Conservation (phyloP, 2,888 invertebrate genomes). For the Eupithecia subfuscata region DNA sequence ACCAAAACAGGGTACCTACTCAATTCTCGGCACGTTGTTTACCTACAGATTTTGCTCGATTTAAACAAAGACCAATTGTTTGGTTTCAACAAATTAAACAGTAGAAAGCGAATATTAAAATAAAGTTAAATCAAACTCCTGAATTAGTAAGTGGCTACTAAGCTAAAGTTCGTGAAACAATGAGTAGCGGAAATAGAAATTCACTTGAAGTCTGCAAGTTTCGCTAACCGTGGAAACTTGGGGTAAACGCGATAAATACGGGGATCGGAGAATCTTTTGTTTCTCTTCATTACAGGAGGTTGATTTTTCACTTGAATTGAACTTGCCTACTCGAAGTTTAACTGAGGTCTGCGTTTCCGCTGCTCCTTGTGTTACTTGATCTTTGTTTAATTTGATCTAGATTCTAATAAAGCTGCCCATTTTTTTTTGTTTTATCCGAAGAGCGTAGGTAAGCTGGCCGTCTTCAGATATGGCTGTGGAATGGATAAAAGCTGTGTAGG, state of each 20-base stretch:
- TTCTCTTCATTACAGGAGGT: not conserved
- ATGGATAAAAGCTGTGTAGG: not conserved
- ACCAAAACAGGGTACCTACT: not conserved
- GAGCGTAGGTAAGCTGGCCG: not conserved
- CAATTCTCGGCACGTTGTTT: not conserved
- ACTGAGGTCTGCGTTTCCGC: not conserved
- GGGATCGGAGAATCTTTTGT: slow-evolving; percentile 1
- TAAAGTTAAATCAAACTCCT: not conserved
- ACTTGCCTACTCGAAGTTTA: not conserved
- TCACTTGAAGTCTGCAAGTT: slow-evolving; percentile 3
- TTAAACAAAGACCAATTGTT: not conserved
- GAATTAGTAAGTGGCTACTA: slow-evolving; percentile 4
- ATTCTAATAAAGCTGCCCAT: not conserved
- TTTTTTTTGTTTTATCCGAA: not conserved
- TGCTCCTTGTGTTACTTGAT: not conserved
- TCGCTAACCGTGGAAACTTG: not conserved
- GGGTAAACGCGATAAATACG: slow-evolving; percentile 4
- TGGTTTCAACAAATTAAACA: slow-evolving; percentile 7
- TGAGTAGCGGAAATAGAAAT: slow-evolving; percentile 9
- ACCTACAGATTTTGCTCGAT: not conserved
- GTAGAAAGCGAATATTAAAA: slow-evolving; percentile 6
- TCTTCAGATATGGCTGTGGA: not conserved
- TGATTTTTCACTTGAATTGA: slow-evolving; percentile 1
- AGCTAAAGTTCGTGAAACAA: not conserved
- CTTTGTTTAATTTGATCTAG: not conserved